Base-by-base conservation (phyloP, 1,140 invertebrate genomes). In the Brachystomella parvula region DNA sequence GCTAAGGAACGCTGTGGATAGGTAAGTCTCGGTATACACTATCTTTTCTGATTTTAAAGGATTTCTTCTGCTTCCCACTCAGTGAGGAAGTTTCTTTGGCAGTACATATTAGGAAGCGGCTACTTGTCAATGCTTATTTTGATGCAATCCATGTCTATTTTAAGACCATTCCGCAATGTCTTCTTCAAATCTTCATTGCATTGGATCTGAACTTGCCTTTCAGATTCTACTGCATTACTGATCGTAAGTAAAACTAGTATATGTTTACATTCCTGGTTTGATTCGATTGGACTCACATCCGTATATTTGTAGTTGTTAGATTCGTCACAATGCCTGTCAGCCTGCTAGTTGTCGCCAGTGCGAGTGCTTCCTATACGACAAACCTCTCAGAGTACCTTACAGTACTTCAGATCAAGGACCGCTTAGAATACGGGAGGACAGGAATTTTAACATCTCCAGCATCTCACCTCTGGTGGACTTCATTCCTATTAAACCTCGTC, bases 181-280 rank as follows among this genome's bases (percentile, higher is more conserved):
- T 62, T 3, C 33, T 62, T 12, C 60, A 62, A 62, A 44, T 62
- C 6, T 62, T 31, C 39, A 39, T 62, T 3, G 60, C 35, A 12
- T 9, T 62, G 3, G 60, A 62, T 24, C 6, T 35, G 3, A 44
- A 62, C 28, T 28, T 62, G 3, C 60, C 60, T 6, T 29, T 62
- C 9, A 39, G 30, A 62, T 62, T 62, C 29, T 62, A 35, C 28
- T 15, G 15, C 12, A 3, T 44, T 12, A 44, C 60, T 62, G 60
- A 62, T 29, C 3, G 60, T 62, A 62, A 47, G 9, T 3, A 29
- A 30, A 30, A 59, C n/a, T 3, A 39, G 31, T 21, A 44, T 62
- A n/a, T 39, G 9, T 44, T 6, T 62, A 24, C 3, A 3, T 39
- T 9, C 15, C 3, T 3, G 21, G 15, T 9, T 62, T 44, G 2